Evolutionary conservation across 2,113 vertebrate species (phyloP).

Genomic region (Ramphastos sulfuratus): DNA sequence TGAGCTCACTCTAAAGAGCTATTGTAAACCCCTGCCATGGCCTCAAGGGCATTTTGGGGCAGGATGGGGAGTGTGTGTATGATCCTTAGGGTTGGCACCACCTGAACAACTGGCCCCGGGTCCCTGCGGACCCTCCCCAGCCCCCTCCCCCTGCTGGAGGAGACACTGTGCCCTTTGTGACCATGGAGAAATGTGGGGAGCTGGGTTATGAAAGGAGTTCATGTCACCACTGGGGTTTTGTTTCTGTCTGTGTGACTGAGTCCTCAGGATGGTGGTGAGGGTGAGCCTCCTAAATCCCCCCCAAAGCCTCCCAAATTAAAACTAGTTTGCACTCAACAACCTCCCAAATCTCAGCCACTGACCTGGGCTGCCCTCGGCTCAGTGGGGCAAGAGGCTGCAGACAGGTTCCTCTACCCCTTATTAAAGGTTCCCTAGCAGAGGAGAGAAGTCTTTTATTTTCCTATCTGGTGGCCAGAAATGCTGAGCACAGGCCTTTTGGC

Average conservation of each 20-base stretch:
- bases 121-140: background rate
- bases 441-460: background rate
- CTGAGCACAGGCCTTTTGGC: background rate
- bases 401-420: background rate
- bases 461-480: background rate
- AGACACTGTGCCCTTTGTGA: constrained; percentile 32
- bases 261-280: background rate
- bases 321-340: background rate
- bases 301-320: constrained; percentile 61
- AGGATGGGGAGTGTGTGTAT: rapidly evolving
- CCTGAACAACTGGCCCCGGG: rapidly evolving
- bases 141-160: background rate
- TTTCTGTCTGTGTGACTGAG: background rate
- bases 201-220: background rate
- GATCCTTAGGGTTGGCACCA: rapidly evolving
- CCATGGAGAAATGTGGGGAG: rapidly evolving
- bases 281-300: constrained; percentile 25
- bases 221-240: background rate
- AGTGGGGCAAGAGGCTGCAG: background rate
- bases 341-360: background rate
- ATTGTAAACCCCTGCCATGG: rapidly evolving
- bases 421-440: background rate
- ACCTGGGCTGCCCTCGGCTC: background rate
- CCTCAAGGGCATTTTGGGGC: rapidly evolving
- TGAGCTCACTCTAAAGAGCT: rapidly evolving